Evolutionary conservation across 64 coral and sea anemone species (phyloP).

Genomic region (Pachyseris speciosa): DNA sequence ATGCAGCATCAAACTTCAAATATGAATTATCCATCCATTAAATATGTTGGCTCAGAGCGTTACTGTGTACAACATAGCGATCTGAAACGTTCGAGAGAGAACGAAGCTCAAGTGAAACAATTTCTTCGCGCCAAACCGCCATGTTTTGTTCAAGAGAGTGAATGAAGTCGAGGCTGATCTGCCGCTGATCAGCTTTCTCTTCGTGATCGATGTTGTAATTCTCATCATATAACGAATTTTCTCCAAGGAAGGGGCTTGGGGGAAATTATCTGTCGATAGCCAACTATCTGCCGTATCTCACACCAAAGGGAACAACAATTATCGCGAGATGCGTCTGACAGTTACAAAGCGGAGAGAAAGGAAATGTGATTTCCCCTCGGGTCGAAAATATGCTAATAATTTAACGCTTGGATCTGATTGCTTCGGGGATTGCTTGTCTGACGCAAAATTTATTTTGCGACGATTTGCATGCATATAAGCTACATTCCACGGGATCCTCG

Average conservation of each 20-base stretch:
- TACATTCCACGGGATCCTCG: conserved; percentile 10
- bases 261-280: background rate
- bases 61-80: background rate
- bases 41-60: background rate
- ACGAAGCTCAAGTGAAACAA: background rate
- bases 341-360: no score
- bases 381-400: background rate
- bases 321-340: no score
- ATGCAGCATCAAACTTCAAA: background rate
- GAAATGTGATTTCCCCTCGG: background rate
- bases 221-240: background rate
- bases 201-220: background rate
- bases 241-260: background rate
- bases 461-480: conserved; percentile 2
- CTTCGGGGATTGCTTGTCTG: background rate
- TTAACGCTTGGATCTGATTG: background rate
- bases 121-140: conserved; percentile 52
- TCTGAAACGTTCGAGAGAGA: background rate
- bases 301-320: no score
- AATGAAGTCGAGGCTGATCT: conserved; percentile 13
- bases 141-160: conserved; percentile 40
- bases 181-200: conserved; percentile 5
- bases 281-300: background rate
- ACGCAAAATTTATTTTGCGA: background rate
- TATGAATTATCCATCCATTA: background rate